phyloP scores from a whole-genome alignment of 2,113 vertebrate species.

The Upupa epops region DNA sequence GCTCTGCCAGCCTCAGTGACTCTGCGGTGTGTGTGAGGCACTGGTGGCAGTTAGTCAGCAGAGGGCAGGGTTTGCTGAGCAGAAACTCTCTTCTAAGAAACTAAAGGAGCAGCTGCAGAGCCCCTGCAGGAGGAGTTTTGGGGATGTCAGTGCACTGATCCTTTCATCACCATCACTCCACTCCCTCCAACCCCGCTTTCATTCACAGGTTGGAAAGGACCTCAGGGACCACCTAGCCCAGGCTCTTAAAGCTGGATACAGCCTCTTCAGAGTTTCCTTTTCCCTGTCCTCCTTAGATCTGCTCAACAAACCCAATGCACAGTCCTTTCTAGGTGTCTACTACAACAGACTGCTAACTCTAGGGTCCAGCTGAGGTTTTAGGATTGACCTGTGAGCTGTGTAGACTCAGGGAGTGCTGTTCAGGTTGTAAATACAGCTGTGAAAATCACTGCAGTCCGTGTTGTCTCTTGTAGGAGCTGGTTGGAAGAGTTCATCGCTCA shows the following conservation, averaged over 20 bases:
- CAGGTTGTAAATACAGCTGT: background rate
- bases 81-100: background rate
- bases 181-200: too few relatives aligned
- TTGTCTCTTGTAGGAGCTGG: background rate
- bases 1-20: too few relatives aligned
- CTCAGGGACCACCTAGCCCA: too few relatives aligned
- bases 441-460: background rate
- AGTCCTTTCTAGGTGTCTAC: background rate
- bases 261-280: too few relatives aligned
- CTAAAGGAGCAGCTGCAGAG: background rate
- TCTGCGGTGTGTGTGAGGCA: background rate
- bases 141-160: background rate
- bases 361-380: background rate
- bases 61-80: constrained; percentile 76
- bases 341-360: background rate
- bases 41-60: constrained; percentile 57
- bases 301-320: too few relatives aligned
- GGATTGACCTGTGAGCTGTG: background rate
- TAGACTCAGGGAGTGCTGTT: background rate
- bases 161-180: background rate
- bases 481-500: background rate
- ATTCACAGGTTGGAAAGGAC: too few relatives aligned
- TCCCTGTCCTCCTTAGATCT: background rate
- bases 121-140: background rate
- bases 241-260: too few relatives aligned